These are phyloP conservation scores for Busseola fusca DNA, from an alignment of 2,888 invertebrate genomes.

Conservation along the genomic window DNA sequence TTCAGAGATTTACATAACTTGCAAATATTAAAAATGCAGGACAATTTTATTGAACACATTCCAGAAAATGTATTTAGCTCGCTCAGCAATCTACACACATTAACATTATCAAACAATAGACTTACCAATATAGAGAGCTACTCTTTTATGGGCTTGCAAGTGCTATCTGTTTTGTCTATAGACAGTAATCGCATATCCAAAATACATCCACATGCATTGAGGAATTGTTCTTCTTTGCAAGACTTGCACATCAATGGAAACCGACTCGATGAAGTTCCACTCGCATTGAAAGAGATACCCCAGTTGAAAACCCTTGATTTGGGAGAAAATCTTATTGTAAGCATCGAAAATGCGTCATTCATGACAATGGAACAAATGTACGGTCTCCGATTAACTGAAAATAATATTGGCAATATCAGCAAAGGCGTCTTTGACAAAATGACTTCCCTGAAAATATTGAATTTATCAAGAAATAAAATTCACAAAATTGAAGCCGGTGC, in stretches of 20 bases:
- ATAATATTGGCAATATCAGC: slow-evolving; percentile 93
- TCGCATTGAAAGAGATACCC: slow-evolving; percentile 92
- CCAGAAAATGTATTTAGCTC: slow-evolving; percentile 94
- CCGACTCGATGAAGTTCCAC: slow-evolving; percentile 92
- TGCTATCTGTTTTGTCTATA: slow-evolving; percentile 92
- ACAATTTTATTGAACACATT: slow-evolving; percentile 93
- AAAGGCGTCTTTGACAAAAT: slow-evolving; percentile 94
- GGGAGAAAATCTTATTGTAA: slow-evolving; percentile 95
- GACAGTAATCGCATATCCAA: slow-evolving; percentile 94
- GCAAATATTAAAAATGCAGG: slow-evolving; percentile 94
- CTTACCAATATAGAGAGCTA: slow-evolving; percentile 93
- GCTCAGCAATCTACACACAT: slow-evolving; percentile 93
- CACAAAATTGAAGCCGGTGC: slow-evolving; percentile 93
- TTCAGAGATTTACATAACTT: slow-evolving; percentile 94
- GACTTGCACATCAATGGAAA: slow-evolving; percentile 95
- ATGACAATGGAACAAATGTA: slow-evolving; percentile 94
- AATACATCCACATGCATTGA: slow-evolving; percentile 93
- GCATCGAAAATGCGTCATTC: slow-evolving; percentile 94
- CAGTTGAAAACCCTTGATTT: slow-evolving; percentile 94
- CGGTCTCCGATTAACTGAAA: slow-evolving; percentile 94
- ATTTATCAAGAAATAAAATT: slow-evolving; percentile 95
- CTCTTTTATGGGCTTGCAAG: slow-evolving; percentile 93
- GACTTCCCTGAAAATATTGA: slow-evolving; percentile 93
- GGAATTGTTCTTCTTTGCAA: slow-evolving; percentile 94
- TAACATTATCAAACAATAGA: slow-evolving; percentile 94